Evolutionary conservation across 37 sponge, comb jelly and placozoan species (phyloP).

Genomic region (Agelas oroides): DNA sequence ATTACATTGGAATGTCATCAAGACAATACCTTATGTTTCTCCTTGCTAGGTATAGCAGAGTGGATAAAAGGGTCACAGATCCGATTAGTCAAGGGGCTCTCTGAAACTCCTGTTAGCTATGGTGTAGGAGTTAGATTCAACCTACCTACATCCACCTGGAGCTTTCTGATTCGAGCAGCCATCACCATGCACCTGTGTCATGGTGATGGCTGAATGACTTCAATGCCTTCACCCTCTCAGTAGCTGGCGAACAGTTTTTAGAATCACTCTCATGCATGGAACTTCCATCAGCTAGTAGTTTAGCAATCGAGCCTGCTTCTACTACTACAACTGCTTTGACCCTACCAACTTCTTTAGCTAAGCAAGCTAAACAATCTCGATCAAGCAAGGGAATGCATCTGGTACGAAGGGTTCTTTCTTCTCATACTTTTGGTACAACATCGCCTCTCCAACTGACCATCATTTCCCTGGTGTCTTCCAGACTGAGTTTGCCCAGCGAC

Average conservation of each 20-base stretch:
- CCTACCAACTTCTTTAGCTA: neutral
- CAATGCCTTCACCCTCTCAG: slow-evolving; percentile 22
- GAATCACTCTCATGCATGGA: neutral
- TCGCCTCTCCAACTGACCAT: slow-evolving; percentile 4
- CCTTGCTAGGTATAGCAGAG: too few species aligned
- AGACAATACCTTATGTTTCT: too few species aligned
- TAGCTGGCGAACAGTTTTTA: slow-evolving; percentile 10
- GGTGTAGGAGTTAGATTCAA: slow-evolving; percentile 8
- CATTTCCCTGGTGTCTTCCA: slow-evolving; percentile 37
- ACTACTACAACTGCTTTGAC: neutral
- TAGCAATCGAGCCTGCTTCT: neutral
- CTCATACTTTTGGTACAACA: slow-evolving; percentile 10
- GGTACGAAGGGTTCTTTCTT: slow-evolving; percentile 7
- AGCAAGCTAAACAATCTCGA: neutral
- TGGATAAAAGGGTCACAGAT: too few species aligned
- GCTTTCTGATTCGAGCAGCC: slow-evolving; percentile 31
- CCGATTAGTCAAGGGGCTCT: too few species aligned
- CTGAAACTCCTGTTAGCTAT: neutral
- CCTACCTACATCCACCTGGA: slow-evolving; percentile 9
- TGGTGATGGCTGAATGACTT: neutral
- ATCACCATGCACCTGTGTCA: slow-evolving; percentile 26
- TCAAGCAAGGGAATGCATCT: slow-evolving; percentile 29
- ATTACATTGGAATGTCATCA: too few species aligned
- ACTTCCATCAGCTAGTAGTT: neutral
- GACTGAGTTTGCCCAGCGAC: slow-evolving; percentile 7